phyloP scores from a whole-genome alignment of 2,888 invertebrate genomes.

The Mimumesa dahlbomi region DNA sequence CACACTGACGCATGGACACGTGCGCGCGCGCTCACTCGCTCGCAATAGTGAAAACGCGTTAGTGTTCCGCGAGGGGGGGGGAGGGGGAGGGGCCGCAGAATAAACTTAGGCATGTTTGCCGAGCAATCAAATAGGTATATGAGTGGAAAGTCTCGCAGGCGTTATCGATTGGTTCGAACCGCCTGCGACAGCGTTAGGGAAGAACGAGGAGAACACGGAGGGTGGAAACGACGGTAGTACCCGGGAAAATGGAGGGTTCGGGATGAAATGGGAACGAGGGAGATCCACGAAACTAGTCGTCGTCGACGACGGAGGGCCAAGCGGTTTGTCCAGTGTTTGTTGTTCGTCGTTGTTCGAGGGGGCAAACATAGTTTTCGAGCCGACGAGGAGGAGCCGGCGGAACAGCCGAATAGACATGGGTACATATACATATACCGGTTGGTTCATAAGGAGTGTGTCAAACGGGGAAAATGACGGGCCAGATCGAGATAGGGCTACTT shows the following conservation, averaged over 20 bases:
- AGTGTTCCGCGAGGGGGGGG: conserved; percentile 50
- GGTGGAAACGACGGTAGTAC: too few relatives aligned
- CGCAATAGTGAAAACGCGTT: neutral
- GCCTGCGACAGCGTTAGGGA: conserved; percentile 56
- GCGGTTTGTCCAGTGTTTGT: conserved; percentile 73
- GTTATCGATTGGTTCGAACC: conserved; percentile 72
- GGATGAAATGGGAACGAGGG: conserved; percentile 47
- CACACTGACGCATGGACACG: conserved; percentile 6
- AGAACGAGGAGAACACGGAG: conserved; percentile 38
- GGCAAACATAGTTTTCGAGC: conserved; percentile 73
- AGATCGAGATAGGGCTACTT: too few relatives aligned
- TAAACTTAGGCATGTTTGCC: conserved; percentile 79
- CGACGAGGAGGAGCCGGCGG: conserved; percentile 56
- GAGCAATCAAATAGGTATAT: conserved; percentile 79
- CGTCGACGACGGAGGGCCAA: conserved; percentile 56
- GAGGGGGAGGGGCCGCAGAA: conserved; percentile 65
- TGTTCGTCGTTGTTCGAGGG: conserved; percentile 73
- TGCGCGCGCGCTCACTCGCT: conserved; percentile 32
- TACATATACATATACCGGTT: neutral
- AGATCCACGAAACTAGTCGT: conserved; percentile 66
- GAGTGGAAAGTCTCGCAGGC: conserved; percentile 77
- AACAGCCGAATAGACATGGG: conserved; percentile 8
- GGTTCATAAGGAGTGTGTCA: too few relatives aligned
- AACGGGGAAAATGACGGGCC: too few relatives aligned
- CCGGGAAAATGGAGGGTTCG: conserved; percentile 35